Evolutionary conservation across 2,113 vertebrate species (phyloP).

Genomic region (Ophthalmolycus amberensis): DNA sequence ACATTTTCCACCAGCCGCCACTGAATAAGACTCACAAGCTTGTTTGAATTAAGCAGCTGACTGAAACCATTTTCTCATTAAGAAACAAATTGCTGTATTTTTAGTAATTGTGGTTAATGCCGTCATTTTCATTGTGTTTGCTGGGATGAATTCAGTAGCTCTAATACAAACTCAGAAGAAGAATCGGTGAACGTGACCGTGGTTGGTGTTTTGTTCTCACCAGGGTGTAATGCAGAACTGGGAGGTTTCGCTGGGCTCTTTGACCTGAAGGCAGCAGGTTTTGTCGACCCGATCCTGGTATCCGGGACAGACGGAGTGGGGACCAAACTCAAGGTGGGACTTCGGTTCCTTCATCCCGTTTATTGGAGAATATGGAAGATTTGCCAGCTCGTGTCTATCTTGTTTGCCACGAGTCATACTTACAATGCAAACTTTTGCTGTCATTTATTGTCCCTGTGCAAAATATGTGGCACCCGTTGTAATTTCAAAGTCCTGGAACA

Average conservation of each 20-base stretch:
- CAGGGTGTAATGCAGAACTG: slow-evolving; percentile 93
- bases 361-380: neutral
- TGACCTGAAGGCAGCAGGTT: slow-evolving; percentile 95
- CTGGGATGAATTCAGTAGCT: neutral
- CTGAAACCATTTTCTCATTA: slow-evolving; percentile 5
- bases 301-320: slow-evolving; percentile 97
- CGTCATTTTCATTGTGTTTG: neutral
- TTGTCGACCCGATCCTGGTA: slow-evolving; percentile 91
- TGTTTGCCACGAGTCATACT: neutral
- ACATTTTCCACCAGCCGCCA: too few relatives aligned
- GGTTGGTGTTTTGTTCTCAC: neutral
- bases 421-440: neutral
- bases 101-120: neutral
- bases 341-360: neutral
- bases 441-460: too few relatives aligned
- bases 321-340: slow-evolving; percentile 93
- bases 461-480: too few relatives aligned
- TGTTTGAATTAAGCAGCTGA: neutral
- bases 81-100: neutral
- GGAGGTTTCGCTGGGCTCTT: slow-evolving; percentile 97
- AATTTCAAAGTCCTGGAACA: neutral
- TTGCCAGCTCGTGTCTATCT: neutral
- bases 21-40: too few relatives aligned
- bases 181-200: neutral
- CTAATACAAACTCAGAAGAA: neutral